Evolutionary conservation across 2,113 vertebrate species (phyloP).

Genomic region (Arenaria interpres): DNA sequence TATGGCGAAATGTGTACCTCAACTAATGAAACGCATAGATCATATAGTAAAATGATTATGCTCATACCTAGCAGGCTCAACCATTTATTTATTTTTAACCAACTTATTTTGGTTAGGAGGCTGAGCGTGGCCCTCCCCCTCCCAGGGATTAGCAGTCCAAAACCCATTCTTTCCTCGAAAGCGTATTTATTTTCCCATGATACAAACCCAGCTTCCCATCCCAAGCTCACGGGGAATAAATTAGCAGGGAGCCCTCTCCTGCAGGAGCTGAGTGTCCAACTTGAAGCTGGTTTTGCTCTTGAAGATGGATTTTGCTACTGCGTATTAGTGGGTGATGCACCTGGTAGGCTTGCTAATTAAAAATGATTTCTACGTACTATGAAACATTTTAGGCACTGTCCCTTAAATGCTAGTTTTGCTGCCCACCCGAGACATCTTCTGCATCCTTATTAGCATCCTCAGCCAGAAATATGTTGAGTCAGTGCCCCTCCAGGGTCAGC

Average conservation of each 20-base stretch:
- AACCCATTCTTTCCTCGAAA: not conserved
- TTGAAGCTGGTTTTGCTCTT: not conserved
- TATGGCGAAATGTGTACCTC: conserved; percentile 73
- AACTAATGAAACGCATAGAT: conserved; percentile 84
- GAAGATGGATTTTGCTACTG: not conserved
- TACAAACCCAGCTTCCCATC: not conserved
- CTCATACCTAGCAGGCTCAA: conserved; percentile 67
- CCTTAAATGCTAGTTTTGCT: not conserved
- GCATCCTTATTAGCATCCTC: conserved; percentile 62
- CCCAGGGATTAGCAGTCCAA: not conserved
- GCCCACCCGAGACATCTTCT: conserved; percentile 34
- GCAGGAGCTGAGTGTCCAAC: not conserved
- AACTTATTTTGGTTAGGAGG: conserved; percentile 22
- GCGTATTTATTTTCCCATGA: conserved; percentile 38
- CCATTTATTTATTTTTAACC: conserved; percentile 68
- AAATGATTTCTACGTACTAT: conserved; percentile 47
- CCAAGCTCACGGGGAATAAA: not conserved
- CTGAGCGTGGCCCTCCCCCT: not conserved
- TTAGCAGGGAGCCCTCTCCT: not conserved
- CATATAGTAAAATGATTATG: conserved; percentile 77
- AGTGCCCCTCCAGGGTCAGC: conserved; percentile 30
- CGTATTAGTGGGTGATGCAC: not conserved
- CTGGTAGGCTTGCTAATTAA: conserved; percentile 42
- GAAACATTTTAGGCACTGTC: conserved; percentile 26
- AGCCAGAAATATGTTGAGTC: conserved; percentile 45